Conservation (phyloP, 2,888 invertebrate species). For the Pseudococcus jackbeardsleyi region DNA sequence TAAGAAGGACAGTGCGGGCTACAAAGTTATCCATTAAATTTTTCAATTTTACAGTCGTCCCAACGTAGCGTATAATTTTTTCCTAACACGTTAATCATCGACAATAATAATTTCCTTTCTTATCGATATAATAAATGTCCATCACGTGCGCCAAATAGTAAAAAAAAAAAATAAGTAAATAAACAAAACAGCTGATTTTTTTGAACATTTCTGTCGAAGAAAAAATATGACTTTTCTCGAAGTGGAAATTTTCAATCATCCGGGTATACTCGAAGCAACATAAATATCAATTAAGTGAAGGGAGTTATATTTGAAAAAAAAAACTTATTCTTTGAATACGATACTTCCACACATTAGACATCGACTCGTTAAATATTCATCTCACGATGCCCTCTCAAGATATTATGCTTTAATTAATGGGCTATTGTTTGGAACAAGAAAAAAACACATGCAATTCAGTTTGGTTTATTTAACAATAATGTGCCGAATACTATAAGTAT, state of each 20-base stretch:
- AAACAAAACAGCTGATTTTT: background rate
- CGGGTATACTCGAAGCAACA: background rate
- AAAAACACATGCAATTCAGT: slow-evolving; percentile 35
- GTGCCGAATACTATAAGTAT: slow-evolving; percentile 54
- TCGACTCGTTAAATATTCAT: slow-evolving; percentile 40
- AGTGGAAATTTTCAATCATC: background rate
- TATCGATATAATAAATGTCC: background rate
- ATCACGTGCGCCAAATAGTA: background rate
- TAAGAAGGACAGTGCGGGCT: slow-evolving; percentile 11
- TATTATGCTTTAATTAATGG: slow-evolving; percentile 46
- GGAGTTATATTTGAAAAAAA: background rate
- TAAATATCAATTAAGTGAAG: background rate
- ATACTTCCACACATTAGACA: background rate
- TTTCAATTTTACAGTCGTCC: background rate
- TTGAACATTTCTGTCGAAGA: background rate
- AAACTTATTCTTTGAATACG: background rate
- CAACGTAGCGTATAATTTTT: slow-evolving; percentile 1
- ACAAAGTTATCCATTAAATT: slow-evolving; percentile 33
- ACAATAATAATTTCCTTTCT: slow-evolving; percentile 31
- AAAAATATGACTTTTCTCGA: background rate
- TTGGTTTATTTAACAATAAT: slow-evolving; percentile 53
- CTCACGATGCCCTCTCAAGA: slow-evolving; percentile 45
- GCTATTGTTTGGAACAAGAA: slow-evolving; percentile 37
- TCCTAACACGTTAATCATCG: slow-evolving; percentile 8
- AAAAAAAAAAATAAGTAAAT: background rate